Conservation (phyloP, 2,888 invertebrate species). For the Biston betularia region DNA sequence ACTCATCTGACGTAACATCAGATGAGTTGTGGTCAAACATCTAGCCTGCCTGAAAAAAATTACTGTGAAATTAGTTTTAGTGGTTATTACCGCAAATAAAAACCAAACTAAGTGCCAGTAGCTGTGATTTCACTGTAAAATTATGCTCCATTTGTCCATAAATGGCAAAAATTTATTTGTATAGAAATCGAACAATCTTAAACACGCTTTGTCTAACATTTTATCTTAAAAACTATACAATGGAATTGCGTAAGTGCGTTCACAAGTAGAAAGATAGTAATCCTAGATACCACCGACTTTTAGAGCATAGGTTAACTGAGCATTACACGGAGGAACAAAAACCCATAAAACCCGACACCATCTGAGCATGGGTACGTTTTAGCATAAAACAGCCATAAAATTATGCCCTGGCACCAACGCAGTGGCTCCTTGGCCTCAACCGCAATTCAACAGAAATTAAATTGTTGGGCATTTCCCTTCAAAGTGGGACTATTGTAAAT, state of each 20-base stretch:
- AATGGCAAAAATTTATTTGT: too few species aligned
- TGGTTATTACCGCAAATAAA: too few species aligned
- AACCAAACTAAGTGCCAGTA: too few species aligned
- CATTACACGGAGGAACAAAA: constrained; percentile 33
- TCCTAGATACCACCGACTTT: neutral
- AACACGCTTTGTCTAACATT: too few species aligned
- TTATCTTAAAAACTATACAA: too few species aligned
- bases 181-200: too few species aligned
- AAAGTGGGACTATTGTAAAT: constrained; percentile 17
- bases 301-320: constrained; percentile 4
- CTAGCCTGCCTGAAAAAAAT: too few species aligned
- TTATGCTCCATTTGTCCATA: too few species aligned
- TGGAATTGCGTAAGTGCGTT: neutral
- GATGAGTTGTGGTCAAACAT: too few species aligned
- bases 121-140: too few species aligned
- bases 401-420: constrained; percentile 40
- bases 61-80: too few species aligned
- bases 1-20: too few species aligned
- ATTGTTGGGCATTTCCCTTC: constrained; percentile 27
- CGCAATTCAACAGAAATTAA: constrained; percentile 43
- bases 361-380: constrained; percentile 43
- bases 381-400: constrained; percentile 47
- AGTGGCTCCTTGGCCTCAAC: constrained; percentile 33
- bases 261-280: neutral
- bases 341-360: constrained; percentile 35